Percentiles rank a stretch among this genome's conserved stretches.
These are phyloP conservation scores for Drosophila pseudotakahashii DNA, from an alignment of 2,888 invertebrate species.

Conservation along the genomic window DNA sequence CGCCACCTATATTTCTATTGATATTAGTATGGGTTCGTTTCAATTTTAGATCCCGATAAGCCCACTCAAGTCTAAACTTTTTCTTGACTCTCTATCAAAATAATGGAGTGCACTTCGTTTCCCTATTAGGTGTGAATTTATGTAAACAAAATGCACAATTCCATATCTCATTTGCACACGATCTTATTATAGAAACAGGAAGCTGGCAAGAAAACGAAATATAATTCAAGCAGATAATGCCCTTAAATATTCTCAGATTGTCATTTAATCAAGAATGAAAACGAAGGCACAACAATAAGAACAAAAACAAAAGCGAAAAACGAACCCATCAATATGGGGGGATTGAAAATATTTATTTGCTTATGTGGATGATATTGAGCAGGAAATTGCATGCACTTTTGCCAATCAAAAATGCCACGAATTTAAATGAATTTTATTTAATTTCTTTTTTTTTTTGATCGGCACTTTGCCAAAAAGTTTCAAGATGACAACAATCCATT, in stretches of 20 bases:
- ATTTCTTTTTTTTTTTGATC: constrained; percentile 11
- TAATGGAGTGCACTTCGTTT: constrained; percentile 20
- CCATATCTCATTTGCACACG: constrained; percentile 11
- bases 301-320: constrained; percentile 14
- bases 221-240: constrained; percentile 23
- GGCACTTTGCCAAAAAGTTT: constrained; percentile 39
- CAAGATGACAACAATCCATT: constrained; percentile 33
- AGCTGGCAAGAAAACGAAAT: constrained; percentile 4
- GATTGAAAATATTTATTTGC: constrained; percentile 6
- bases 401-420: constrained; percentile 23
- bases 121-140: neutral
- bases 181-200: constrained; percentile 40
- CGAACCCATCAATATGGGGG: constrained; percentile 12
- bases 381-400: constrained; percentile 25
- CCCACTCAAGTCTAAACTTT: neutral
- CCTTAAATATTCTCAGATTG: constrained; percentile 20
- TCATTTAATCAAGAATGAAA: constrained; percentile 24
- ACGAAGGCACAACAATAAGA: constrained; percentile 6
- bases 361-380: constrained; percentile 17
- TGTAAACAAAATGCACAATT: neutral
- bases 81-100: constrained; percentile 6
- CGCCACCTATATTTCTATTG: constrained; percentile 15
- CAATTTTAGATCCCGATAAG: constrained; percentile 33
- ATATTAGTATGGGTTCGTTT: neutral
- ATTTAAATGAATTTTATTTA: constrained; percentile 21